Percentiles rank a stretch among this genome's conserved stretches.
These are phyloP conservation scores for Lutjanus erythropterus DNA, from an alignment of 2,113 vertebrate species.

Conservation along the genomic window DNA sequence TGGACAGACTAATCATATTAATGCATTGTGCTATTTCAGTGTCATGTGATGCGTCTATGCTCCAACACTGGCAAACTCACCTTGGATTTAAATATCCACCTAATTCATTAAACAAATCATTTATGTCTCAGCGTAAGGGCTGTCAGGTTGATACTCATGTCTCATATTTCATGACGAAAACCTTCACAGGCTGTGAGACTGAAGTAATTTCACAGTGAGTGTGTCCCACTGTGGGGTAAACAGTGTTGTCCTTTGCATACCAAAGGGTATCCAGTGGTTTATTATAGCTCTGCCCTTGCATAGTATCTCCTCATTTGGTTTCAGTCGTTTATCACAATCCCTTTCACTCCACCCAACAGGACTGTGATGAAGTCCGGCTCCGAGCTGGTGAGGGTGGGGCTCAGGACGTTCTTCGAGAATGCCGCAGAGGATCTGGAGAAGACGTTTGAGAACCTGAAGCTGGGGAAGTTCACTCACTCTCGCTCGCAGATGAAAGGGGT, in stretches of 20 bases:
- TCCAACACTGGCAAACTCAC: constrained; percentile 30
- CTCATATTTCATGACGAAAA: constrained; percentile 56
- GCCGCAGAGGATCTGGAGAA: constrained; percentile 97
- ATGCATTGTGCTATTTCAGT: constrained; percentile 39
- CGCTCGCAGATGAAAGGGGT: constrained; percentile 98
- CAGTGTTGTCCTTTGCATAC: constrained; percentile 36
- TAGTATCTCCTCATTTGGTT: constrained; percentile 21
- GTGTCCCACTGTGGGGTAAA: constrained; percentile 28
- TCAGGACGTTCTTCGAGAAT: constrained; percentile 96
- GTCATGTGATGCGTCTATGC: constrained; percentile 8
- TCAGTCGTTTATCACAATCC: constrained; percentile 12
- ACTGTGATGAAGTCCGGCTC: constrained; percentile 99
- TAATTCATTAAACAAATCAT: constrained; percentile 59
- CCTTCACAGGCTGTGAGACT: constrained; percentile 21
- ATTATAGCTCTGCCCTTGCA: constrained; percentile 21
- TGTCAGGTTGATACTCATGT: constrained; percentile 13
- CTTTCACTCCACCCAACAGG: constrained; percentile 80
- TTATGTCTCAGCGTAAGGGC: not conserved
- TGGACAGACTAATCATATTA: constrained; percentile 63
- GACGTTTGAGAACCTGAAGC: constrained; percentile 97
- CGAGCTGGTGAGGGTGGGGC: constrained; percentile 92
- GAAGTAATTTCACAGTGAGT: constrained; percentile 38
- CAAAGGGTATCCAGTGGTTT: constrained; percentile 33
- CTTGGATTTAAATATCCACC: constrained; percentile 54
- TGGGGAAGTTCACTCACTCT: constrained; percentile 97